Evolutionary conservation across 2,888 invertebrate genomes (phyloP), one percentile per base, ranked within the genome.

Genomic region (Cremastinae sp.): DNA sequence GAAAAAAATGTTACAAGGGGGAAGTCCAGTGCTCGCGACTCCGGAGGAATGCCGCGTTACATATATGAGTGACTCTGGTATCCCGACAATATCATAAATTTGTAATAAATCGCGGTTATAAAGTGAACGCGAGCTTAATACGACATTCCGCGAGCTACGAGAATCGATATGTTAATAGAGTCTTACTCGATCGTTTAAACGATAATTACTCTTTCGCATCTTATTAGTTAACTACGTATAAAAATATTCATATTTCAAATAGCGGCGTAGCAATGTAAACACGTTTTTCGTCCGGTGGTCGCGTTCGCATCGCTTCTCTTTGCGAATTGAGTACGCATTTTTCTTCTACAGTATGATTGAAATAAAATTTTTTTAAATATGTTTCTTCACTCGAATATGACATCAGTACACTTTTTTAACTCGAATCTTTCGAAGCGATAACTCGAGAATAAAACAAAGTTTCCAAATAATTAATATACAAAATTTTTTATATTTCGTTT

Each of bases 101-200:
- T 69, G 65, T 76, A 76, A 69, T 70, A 65, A 75, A 64, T 75
- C 64, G 64, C 37, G 43, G 45, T 41, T 53, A 53, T 39, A 69
- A 56, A 47, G 47, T 51, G 65, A 35, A 49, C 65, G 58, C 56
- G 43, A 45, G 56, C 71, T 64, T 58, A 22, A 68, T 62, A 68
- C 75, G 41, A 64, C 75, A 76, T 76, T 76, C 75, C 75, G 51
- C 58, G 39, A 53, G 45, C 20, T 64, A 45, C 56, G 72, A 39
- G 68, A 72, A 76, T 76, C 68, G 64, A 76, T 76, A 72, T 76
- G 72, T 64, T 76, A 76, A 72, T 76, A 64, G 62, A 72, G 58
- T 47, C 1, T 47, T 47, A 75, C 61, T 71, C 71, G 61, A 56
- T 37, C 70, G 75, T 47, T 64, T 61, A 59, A 70, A 55, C 59